A percentile compares a stretch with the other conserved stretches of the same genome.
phyloP scores from a whole-genome alignment of 2,113 vertebrate genomes.

The Myotis yumanensis region DNA sequence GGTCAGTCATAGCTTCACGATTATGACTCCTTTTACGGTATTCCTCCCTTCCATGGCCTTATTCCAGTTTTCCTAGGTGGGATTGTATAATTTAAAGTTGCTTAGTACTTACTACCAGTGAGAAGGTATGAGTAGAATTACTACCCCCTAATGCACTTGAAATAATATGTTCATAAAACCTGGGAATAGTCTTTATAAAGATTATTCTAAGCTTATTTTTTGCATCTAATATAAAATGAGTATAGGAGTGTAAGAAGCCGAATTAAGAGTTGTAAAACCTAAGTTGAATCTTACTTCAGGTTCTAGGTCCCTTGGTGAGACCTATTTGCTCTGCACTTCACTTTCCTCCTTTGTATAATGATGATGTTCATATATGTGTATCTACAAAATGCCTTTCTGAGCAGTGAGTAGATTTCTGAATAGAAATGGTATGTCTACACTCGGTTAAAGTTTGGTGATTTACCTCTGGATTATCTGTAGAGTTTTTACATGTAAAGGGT shows the following conservation, averaged over 20 bases:
- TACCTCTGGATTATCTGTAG: not conserved
- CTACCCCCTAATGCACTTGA: not conserved
- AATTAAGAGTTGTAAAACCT: not conserved
- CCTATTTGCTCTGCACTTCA: not conserved
- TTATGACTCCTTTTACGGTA: not conserved
- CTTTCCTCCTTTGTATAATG: not conserved
- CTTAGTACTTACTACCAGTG: not conserved
- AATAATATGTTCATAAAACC: conserved; percentile 26
- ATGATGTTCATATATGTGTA: not conserved
- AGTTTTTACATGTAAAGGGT: not conserved
- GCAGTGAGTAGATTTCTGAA: not conserved
- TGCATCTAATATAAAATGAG: not conserved
- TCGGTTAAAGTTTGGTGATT: not conserved
- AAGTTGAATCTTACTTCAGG: not conserved
- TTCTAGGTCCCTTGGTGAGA: not conserved
- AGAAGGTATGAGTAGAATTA: not conserved
- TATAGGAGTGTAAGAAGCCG: not conserved
- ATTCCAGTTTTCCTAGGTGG: not conserved
- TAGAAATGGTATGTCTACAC: not conserved
- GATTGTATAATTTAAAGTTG: conserved; percentile 11
- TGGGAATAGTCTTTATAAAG: not conserved
- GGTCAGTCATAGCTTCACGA: not conserved
- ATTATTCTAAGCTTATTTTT: not conserved
- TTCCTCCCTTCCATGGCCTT: not conserved
- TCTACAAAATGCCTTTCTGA: not conserved